Conservation (phyloP, 2,888 invertebrate species). For the Rambutsinella grinnellia region DNA sequence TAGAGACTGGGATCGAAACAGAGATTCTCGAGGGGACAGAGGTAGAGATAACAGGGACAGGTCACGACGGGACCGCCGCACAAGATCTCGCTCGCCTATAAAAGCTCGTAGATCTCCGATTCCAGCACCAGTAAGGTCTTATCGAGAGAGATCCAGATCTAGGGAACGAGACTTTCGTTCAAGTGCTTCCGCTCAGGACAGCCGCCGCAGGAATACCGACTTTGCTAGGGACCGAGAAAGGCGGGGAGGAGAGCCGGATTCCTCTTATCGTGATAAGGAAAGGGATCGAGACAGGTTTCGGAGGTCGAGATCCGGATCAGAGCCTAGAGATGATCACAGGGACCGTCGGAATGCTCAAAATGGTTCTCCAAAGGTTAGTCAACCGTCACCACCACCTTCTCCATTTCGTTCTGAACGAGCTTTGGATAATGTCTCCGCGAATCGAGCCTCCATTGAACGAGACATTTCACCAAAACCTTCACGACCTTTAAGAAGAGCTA, state of each 20-base stretch:
- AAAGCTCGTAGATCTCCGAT: too few species aligned
- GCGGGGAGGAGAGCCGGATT: constrained; percentile 14
- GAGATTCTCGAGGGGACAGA: constrained; percentile 70
- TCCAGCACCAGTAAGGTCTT: too few species aligned
- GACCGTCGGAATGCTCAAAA: constrained; percentile 60
- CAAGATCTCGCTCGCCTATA: too few species aligned
- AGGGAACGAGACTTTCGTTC: too few species aligned
- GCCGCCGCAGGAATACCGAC: constrained; percentile 50
- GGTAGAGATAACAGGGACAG: constrained; percentile 67
- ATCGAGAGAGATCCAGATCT: too few species aligned
- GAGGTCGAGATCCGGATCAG: constrained; percentile 65
- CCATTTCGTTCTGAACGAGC: constrained; percentile 26
- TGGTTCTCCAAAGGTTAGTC: constrained; percentile 63
- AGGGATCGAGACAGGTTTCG: constrained; percentile 61
- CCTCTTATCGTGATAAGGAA: constrained; percentile 64
- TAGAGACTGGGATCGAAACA: constrained; percentile 69
- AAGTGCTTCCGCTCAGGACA: too few species aligned
- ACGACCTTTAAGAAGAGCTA: constrained; percentile 30
- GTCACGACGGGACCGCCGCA: too few species aligned
- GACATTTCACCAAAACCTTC: too few species aligned
- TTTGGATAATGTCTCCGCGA: constrained; percentile 49
- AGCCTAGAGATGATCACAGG: too few species aligned
- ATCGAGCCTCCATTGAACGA: constrained; percentile 10
- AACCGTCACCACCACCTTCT: constrained; percentile 66
- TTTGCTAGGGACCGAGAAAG: constrained; percentile 33